phyloP scores from a whole-genome alignment of 2,113 vertebrate genomes.

The Atlantisia rogersi region DNA sequence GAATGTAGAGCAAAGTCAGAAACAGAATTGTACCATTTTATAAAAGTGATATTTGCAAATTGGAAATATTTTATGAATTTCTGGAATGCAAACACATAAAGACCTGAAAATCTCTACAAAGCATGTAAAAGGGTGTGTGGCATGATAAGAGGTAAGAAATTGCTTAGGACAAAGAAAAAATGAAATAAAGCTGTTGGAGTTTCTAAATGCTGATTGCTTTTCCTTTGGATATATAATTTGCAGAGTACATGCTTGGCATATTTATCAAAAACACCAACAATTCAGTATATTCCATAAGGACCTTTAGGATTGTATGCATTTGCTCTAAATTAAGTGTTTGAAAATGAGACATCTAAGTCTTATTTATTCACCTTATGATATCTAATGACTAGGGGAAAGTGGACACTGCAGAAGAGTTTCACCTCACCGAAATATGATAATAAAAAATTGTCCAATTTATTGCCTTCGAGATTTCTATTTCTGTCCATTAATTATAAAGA shows the following conservation, averaged over 20 bases:
- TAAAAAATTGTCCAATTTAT: background rate
- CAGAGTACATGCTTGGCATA: background rate
- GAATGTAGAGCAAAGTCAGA: background rate
- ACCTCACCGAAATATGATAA: background rate
- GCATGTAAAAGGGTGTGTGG: background rate
- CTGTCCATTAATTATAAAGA: background rate
- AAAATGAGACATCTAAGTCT: background rate
- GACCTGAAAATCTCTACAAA: background rate
- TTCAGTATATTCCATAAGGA: background rate
- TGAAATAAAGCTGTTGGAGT: background rate
- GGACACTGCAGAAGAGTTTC: background rate
- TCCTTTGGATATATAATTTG: background rate
- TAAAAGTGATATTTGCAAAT: background rate
- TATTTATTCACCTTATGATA: background rate
- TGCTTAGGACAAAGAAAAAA: background rate
- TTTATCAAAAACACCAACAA: background rate
- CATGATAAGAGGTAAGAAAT: background rate
- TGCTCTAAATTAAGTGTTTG: background rate
- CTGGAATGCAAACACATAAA: background rate
- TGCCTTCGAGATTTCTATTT: background rate
- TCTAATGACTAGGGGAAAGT: background rate
- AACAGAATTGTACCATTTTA: background rate
- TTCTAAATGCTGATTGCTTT: background rate
- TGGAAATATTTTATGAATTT: background rate
- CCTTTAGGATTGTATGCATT: background rate